phyloP scores from a whole-genome alignment of 2,888 invertebrate genomes.

The Phyto melanocephala region DNA sequence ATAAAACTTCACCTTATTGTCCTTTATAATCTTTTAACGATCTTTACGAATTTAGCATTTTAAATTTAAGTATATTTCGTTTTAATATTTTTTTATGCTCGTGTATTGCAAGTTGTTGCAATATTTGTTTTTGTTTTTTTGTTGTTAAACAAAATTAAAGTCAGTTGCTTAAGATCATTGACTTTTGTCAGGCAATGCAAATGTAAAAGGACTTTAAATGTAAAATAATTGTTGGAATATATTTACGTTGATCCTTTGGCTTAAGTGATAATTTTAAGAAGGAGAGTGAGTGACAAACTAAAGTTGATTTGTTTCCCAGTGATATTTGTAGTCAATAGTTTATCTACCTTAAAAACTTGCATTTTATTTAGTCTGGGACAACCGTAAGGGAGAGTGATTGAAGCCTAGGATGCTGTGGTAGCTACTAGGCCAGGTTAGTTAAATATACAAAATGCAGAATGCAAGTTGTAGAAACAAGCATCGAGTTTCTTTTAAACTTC shows the following conservation, averaged over 20 bases:
- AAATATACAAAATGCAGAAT: no score
- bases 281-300: not conserved
- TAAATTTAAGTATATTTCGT: not conserved
- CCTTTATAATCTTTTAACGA: constrained; percentile 42
- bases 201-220: not conserved
- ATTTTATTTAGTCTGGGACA: no score
- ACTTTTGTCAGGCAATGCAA: constrained; percentile 66
- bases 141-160: constrained; percentile 40
- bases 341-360: no score
- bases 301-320: not conserved
- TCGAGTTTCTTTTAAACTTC: no score
- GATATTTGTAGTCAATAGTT: not conserved
- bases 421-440: no score
- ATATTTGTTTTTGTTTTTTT: not conserved
- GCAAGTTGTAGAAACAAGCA: no score
- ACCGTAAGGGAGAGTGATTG: no score
- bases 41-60: constrained; percentile 51
- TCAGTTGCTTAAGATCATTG: constrained; percentile 63
- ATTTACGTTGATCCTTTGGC: not conserved
- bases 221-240: not conserved
- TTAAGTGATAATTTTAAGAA: not conserved
- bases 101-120: no score
- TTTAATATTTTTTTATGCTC: not conserved
- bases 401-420: no score
- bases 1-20: constrained; percentile 58